Conservation (phyloP, 2,888 invertebrate species). For the Tuberolachnus salignus region DNA sequence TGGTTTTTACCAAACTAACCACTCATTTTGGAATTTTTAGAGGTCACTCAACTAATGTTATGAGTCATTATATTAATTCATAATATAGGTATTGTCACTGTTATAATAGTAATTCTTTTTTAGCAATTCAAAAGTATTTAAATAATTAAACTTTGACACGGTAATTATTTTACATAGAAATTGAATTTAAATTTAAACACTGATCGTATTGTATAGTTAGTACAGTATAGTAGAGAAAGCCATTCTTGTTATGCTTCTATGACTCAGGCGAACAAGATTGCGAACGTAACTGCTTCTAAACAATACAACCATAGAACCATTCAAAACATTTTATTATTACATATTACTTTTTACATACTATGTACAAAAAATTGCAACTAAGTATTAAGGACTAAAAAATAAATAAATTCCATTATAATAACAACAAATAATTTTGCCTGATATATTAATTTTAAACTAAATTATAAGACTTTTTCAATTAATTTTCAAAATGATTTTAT, state of each 20-base stretch:
- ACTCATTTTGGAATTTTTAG: slow-evolving; percentile 8
- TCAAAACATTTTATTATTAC: neutral
- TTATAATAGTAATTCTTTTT: neutral
- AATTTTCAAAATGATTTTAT: neutral
- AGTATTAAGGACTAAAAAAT: too few species aligned
- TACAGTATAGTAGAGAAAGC: slow-evolving; percentile 26
- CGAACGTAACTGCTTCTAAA: slow-evolving; percentile 2
- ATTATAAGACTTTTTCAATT: neutral
- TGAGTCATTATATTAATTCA: slow-evolving; percentile 21
- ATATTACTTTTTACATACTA: too few species aligned
- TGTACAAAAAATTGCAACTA: too few species aligned
- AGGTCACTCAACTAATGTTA: slow-evolving; percentile 25
- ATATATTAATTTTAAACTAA: neutral
- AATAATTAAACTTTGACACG: neutral
- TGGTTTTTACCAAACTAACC: neutral
- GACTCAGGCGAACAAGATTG: slow-evolving; percentile 18
- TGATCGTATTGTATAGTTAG: neutral
- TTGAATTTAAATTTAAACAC: neutral
- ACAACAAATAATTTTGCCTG: too few species aligned
- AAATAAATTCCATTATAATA: too few species aligned
- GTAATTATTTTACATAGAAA: slow-evolving; percentile 28
- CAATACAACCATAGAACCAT: neutral
- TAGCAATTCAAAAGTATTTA: slow-evolving; percentile 5
- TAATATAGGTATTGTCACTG: neutral
- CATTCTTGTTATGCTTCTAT: slow-evolving; percentile 40